Conservation (phyloP, 2,888 invertebrate genomes). For the Heliconius cydno region DNA sequence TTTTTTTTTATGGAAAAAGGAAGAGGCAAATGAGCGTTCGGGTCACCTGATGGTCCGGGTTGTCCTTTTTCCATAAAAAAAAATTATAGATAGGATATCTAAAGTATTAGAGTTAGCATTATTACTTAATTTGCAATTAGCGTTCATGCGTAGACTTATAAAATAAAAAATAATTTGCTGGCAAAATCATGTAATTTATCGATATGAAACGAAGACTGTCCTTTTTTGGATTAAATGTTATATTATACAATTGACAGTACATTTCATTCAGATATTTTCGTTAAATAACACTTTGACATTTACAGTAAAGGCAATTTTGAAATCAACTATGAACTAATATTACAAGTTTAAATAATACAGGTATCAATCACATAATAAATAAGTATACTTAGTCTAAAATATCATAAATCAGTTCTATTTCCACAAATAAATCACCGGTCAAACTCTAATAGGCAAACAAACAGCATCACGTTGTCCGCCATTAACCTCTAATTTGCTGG, state of each 20-base stretch:
- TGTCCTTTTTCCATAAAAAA: too few species aligned
- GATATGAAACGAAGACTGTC: background rate
- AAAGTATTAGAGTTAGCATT: too few species aligned
- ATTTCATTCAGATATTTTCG: too few species aligned
- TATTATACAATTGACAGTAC: background rate
- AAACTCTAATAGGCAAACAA: slow-evolving; percentile 51
- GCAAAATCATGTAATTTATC: too few species aligned
- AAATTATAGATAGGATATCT: too few species aligned
- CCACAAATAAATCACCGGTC: slow-evolving; percentile 53
- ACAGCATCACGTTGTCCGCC: slow-evolving; percentile 62
- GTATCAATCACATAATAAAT: too few species aligned
- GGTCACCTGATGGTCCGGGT: too few species aligned
- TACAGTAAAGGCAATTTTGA: background rate
- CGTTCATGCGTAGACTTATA: too few species aligned
- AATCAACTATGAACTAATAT: background rate
- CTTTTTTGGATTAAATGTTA: background rate
- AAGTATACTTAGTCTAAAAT: background rate
- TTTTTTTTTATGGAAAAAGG: too few species aligned
- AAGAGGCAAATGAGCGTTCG: too few species aligned
- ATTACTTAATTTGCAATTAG: too few species aligned
- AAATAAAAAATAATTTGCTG: too few species aligned
- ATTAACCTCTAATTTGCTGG: slow-evolving; percentile 51
- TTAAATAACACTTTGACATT: background rate
- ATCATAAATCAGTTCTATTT: slow-evolving; percentile 42
- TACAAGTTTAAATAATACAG: background rate